A percentile compares a stretch with the other conserved stretches of the same genome.
Evolutionary conservation across 1,140 invertebrate species (phyloP).

Genomic region (Mylabris phalerata): DNA sequence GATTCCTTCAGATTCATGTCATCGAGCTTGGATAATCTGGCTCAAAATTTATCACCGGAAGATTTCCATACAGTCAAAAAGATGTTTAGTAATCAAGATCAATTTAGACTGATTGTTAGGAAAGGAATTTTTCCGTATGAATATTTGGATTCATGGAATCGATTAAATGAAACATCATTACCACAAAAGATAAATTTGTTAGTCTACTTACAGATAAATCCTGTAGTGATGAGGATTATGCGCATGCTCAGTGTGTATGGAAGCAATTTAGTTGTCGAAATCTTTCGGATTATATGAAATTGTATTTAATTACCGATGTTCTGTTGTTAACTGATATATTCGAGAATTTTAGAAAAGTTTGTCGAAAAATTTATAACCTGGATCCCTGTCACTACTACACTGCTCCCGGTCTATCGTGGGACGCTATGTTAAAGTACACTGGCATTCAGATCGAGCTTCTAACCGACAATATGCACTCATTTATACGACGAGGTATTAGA

Average conservation of each 20-base stretch:
- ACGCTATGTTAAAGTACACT: no score
- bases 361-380: slow-evolving; percentile 33
- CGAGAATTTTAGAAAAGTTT: slow-evolving; percentile 43
- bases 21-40: slow-evolving; percentile 16
- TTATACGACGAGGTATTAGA: no score
- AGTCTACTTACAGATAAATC: slow-evolving; percentile 29
- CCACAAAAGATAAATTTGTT: slow-evolving; percentile 35
- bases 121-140: slow-evolving; percentile 38
- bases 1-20: slow-evolving; percentile 18
- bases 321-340: slow-evolving; percentile 44
- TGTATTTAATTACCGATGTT: slow-evolving; percentile 43
- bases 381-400: slow-evolving; percentile 39
- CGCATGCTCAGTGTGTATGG: slow-evolving; percentile 43
- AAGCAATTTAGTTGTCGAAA: slow-evolving; percentile 38
- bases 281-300: slow-evolving; percentile 40
- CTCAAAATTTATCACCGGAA: background rate
- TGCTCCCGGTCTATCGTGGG: no score
- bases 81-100: slow-evolving; percentile 4
- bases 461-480: no score
- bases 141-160: slow-evolving; percentile 31
- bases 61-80: no score
- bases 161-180: slow-evolving; percentile 34
- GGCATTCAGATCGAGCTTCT: no score
- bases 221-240: slow-evolving; percentile 38
- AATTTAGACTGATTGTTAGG: slow-evolving; percentile 30